These are phyloP conservation scores for Limnephilus marmoratus DNA, from an alignment of 2,888 invertebrate genomes.

Conservation along the genomic window DNA sequence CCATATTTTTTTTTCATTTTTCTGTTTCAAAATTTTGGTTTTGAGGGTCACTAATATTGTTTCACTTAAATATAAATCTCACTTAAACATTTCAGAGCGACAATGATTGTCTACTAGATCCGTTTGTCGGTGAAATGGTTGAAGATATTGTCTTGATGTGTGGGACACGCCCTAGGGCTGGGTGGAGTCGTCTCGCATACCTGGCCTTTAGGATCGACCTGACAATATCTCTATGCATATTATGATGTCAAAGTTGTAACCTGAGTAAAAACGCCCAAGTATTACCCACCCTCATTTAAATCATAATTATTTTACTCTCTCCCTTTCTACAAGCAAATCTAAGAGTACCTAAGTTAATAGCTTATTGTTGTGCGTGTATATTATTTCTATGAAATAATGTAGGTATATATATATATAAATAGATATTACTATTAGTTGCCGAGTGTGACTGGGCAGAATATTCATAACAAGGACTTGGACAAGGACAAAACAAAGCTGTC, in stretches of 20 bases:
- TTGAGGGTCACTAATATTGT: no score
- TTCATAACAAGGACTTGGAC: not conserved
- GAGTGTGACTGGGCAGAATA: not conserved
- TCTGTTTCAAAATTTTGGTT: no score
- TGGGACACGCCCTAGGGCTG: not conserved
- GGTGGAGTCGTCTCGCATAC: conserved; percentile 24
- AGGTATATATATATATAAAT: not conserved
- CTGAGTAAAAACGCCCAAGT: not conserved
- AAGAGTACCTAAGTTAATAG: not conserved
- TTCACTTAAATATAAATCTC: no score
- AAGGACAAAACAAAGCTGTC: not conserved
- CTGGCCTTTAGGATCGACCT: not conserved
- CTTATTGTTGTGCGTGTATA: not conserved
- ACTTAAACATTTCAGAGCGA: not conserved
- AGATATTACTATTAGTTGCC: not conserved
- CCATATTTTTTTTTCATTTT: no score
- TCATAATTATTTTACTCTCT: not conserved
- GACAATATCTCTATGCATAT: not conserved
- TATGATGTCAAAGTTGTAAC: not conserved
- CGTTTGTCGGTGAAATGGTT: not conserved
- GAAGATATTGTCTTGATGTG: not conserved
- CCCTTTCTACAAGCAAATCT: not conserved
- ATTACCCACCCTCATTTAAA: not conserved
- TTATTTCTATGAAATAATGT: not conserved
- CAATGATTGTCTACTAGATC: not conserved